A percentile compares a stretch with the other conserved stretches of the same genome.
Conservation (phyloP, 2,797 vertebrate species). For the Danio jaintianensis region DNA sequence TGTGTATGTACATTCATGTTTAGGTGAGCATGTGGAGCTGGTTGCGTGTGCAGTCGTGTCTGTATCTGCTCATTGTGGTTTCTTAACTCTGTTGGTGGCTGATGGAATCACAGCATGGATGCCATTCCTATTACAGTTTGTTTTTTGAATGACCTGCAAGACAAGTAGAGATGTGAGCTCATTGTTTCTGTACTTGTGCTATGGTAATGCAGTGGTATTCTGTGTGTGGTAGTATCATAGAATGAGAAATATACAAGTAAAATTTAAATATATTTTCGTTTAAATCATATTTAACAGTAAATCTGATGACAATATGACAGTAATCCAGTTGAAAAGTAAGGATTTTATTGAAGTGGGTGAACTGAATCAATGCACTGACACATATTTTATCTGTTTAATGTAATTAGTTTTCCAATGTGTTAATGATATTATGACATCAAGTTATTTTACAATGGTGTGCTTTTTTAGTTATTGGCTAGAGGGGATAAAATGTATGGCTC, state of each 20-base stretch:
- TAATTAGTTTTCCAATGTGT: no score
- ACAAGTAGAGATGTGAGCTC: no score
- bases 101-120: slow-evolving; percentile 27
- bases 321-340: not conserved
- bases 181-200: not conserved
- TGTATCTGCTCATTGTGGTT: not conserved
- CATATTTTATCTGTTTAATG: not conserved
- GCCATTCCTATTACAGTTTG: slow-evolving; percentile 13
- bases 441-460: not conserved
- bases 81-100: slow-evolving; percentile 20
- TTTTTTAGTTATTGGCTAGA: not conserved
- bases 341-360: not conserved
- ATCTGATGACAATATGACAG: not conserved
- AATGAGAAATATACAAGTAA: no score
- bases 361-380: not conserved
- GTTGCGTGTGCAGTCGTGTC: not conserved
- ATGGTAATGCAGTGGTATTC: not conserved
- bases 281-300: not conserved
- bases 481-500: not conserved
- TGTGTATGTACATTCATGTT: slow-evolving; percentile 2
- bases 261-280: no score
- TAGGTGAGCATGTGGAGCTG: slow-evolving; percentile 5
- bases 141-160: slow-evolving; percentile 16
- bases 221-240: no score
- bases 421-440: not conserved